A percentile compares a stretch with the other conserved stretches of the same genome.
These are phyloP conservation scores for Reticulitermes lucifugus DNA, from an alignment of 2,888 invertebrate genomes.

Conservation along the genomic window DNA sequence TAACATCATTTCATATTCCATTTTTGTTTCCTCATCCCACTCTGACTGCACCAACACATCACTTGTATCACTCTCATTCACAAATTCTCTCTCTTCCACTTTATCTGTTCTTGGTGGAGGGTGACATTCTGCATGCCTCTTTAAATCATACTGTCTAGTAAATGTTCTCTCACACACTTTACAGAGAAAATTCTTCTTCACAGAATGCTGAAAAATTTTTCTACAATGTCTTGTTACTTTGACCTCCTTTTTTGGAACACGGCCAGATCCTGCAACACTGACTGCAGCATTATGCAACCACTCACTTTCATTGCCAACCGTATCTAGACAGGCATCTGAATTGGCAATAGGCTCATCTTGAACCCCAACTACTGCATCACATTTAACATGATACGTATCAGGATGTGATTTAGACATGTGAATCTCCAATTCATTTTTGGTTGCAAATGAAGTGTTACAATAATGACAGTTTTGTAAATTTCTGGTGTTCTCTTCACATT, in stretches of 20 bases:
- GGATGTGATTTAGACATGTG: constrained; percentile 10
- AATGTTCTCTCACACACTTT: constrained; percentile 29
- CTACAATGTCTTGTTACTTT: not conserved
- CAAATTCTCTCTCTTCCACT: not conserved
- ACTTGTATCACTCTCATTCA: not conserved
- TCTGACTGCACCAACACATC: not conserved
- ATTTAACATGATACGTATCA: not conserved
- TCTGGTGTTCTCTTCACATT: not conserved
- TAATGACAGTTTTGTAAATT: constrained; percentile 9
- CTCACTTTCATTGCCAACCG: not conserved
- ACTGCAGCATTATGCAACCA: not conserved
- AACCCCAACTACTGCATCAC: not conserved
- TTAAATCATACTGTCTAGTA: constrained; percentile 28
- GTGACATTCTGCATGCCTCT: constrained; percentile 37
- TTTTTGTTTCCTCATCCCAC: not conserved
- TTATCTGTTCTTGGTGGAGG: not conserved
- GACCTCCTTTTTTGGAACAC: not conserved
- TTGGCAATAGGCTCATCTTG: not conserved
- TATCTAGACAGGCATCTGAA: not conserved
- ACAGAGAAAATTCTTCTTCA: not conserved
- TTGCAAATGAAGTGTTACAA: constrained; percentile 8
- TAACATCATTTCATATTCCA: not conserved
- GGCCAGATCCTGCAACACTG: not conserved
- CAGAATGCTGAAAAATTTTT: not conserved
- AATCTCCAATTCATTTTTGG: not conserved